Conservation (phyloP, 2,113 vertebrate genomes). For the Columba janthina region DNA sequence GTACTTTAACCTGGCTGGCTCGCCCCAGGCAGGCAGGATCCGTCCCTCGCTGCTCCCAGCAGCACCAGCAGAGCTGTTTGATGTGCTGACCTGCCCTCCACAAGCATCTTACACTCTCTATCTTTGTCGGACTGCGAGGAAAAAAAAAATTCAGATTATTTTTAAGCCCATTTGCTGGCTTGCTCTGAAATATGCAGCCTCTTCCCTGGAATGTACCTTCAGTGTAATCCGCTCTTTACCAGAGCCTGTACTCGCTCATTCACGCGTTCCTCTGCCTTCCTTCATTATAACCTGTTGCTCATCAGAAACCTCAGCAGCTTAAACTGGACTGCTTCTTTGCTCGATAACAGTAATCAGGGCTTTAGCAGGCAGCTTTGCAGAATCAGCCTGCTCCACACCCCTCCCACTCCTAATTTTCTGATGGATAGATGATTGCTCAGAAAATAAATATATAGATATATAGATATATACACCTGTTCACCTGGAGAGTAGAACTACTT, state of each 20-base stretch:
- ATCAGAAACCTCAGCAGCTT: slow-evolving; percentile 52
- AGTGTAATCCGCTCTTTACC: slow-evolving; percentile 55
- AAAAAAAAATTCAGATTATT: slow-evolving; percentile 37
- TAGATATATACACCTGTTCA: neutral
- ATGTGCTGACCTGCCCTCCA: slow-evolving; percentile 42
- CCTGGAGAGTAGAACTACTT: neutral
- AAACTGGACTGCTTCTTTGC: slow-evolving; percentile 50
- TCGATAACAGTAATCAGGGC: slow-evolving; percentile 62
- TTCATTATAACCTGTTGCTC: slow-evolving; percentile 59
- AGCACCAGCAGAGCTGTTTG: neutral
- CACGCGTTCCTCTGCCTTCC: slow-evolving; percentile 11
- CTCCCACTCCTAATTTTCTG: slow-evolving; percentile 24
- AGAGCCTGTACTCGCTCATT: slow-evolving; percentile 23
- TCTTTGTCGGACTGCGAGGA: slow-evolving; percentile 22
- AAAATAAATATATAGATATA: neutral
- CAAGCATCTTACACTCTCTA: slow-evolving; percentile 29
- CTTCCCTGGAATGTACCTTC: slow-evolving; percentile 31
- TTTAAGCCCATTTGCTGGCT: slow-evolving; percentile 58
- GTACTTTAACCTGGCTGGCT: neutral
- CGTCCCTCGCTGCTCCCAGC: neutral
- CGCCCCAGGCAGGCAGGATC: neutral
- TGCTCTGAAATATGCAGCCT: slow-evolving; percentile 51
- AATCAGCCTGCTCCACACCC: neutral
- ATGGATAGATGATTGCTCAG: neutral
- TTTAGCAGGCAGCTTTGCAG: slow-evolving; percentile 54